Percentiles rank a stretch among this genome's conserved stretches.
phyloP scores from a whole-genome alignment of 30 jellyfish, hydroid and myxozoan genomes.

The Hydra vulgaris region DNA sequence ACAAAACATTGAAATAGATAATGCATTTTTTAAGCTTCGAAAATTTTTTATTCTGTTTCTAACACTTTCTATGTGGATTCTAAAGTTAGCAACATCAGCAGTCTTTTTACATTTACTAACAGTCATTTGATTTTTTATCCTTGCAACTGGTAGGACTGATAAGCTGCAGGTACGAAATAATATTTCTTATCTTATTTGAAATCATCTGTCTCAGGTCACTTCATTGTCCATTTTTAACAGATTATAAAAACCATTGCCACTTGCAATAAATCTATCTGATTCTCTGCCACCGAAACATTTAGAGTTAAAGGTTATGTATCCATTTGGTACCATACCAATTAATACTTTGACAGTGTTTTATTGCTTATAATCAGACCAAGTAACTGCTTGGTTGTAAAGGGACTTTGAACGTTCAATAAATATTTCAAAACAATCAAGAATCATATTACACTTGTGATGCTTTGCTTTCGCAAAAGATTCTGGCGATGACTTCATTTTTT shows the following conservation, averaged over 20 bases:
- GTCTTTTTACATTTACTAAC: conserved; percentile 34
- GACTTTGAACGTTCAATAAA: not conserved
- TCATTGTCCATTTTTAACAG: not conserved
- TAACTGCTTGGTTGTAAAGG: not conserved
- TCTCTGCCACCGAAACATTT: too few species aligned
- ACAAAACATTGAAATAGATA: conserved; percentile 41
- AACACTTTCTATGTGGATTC: conserved; percentile 48
- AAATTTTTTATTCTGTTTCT: conserved; percentile 27
- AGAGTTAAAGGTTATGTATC: not conserved
- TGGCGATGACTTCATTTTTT: too few species aligned
- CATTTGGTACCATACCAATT: not conserved
- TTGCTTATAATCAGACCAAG: not conserved
- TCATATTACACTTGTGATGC: too few species aligned
- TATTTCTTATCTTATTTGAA: not conserved
- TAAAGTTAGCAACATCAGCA: conserved; percentile 33
- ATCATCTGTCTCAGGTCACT: not conserved
- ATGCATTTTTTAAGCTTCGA: conserved; percentile 27
- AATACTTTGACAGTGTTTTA: not conserved
- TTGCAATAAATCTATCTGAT: too few species aligned
- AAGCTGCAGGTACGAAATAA: not conserved
- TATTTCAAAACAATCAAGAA: not conserved
- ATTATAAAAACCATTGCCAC: not conserved
- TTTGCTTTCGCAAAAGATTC: too few species aligned
- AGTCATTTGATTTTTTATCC: conserved; percentile 36
- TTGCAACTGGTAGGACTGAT: not conserved